Evolutionary conservation across 2,113 vertebrate species (phyloP).

Genomic region (Corythornis madagascariensis): DNA sequence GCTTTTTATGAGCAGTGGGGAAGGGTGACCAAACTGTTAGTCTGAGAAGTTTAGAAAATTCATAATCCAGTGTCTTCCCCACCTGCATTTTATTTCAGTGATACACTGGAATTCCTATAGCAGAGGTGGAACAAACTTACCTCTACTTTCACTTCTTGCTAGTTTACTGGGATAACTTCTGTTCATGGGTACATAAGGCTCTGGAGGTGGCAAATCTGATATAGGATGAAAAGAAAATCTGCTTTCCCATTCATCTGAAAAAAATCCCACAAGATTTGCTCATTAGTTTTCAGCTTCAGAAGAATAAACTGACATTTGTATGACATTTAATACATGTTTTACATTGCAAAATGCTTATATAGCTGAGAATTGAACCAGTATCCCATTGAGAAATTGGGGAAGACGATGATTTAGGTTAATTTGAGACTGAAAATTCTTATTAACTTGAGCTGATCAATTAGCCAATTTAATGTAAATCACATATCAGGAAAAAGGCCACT

Average conservation of each 20-base stretch:
- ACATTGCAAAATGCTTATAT: background rate
- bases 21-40: background rate
- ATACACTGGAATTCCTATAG: background rate
- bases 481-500: background rate
- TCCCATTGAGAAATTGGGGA: background rate
- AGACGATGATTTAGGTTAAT: background rate
- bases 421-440: background rate
- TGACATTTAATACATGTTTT: background rate
- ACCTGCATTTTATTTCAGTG: background rate
- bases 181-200: constrained; percentile 85
- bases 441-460: background rate
- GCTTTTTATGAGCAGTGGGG: background rate
- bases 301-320: background rate
- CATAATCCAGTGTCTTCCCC: background rate
- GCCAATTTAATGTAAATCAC: background rate
- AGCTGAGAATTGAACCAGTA: background rate
- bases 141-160: constrained; percentile 84
- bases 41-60: background rate
- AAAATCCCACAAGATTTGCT: constrained; percentile 6
- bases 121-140: constrained; percentile 75
- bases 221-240: constrained; percentile 93
- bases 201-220: constrained; percentile 93
- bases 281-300: background rate
- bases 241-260: constrained; percentile 93
- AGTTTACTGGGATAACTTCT: constrained; percentile 96